These are phyloP conservation scores for Dromococcyx pavoninus DNA, from an alignment of 2,797 vertebrate species.

Conservation along the genomic window DNA sequence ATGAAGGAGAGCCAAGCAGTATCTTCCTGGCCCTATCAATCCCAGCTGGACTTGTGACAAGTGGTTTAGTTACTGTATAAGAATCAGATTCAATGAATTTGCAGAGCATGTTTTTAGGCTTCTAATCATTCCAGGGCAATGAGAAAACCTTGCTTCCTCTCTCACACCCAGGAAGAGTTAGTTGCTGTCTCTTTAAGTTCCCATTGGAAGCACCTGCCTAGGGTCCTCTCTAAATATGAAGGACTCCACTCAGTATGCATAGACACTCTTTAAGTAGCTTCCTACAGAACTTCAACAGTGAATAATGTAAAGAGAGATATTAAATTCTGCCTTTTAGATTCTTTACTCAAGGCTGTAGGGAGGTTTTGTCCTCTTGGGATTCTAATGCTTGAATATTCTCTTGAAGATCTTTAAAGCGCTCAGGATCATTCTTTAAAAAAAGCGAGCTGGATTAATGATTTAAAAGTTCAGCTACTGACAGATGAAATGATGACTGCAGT, in stretches of 20 bases:
- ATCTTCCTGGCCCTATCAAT: constrained; percentile 29
- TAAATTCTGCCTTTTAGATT: constrained; percentile 47
- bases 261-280: background rate
- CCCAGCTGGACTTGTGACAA: background rate
- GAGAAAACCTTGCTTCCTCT: background rate
- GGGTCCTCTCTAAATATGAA: background rate
- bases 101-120: background rate
- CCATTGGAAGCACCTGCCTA: background rate
- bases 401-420: background rate
- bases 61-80: background rate
- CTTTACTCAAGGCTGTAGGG: constrained; percentile 20
- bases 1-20: constrained; percentile 26
- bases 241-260: background rate
- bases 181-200: background rate
- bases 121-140: background rate
- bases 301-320: constrained; percentile 37
- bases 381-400: constrained; percentile 3
- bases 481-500: constrained; percentile 6
- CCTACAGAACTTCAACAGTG: constrained; percentile 31
- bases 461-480: constrained; percentile 16
- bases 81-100: background rate
- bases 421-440: background rate
- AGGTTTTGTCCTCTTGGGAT: constrained; percentile 22
- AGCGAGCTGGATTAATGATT: background rate
- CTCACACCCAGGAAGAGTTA: background rate